These are phyloP conservation scores for Romanogobio albipinnatus DNA, from an alignment of 2,113 vertebrate species.

Conservation along the genomic window DNA sequence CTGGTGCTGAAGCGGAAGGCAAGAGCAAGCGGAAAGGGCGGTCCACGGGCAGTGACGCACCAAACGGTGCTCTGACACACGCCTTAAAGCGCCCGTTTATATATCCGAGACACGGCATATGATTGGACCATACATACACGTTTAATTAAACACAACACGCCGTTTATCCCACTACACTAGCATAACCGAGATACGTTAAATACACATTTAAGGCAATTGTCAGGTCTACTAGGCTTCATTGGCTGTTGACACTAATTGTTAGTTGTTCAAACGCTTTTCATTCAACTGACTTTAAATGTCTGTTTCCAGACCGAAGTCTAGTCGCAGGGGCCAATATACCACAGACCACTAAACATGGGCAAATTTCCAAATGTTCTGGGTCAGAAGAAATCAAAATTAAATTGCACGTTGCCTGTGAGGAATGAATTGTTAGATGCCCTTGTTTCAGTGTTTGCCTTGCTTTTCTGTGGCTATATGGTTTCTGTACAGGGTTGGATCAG, in stretches of 20 bases:
- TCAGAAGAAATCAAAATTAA: slow-evolving; percentile 40
- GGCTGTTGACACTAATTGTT: slow-evolving; percentile 16
- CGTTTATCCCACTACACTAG: no score
- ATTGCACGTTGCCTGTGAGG: slow-evolving; percentile 47
- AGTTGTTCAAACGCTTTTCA: not conserved
- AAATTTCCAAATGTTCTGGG: slow-evolving; percentile 45
- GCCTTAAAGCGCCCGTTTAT: no score
- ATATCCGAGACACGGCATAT: no score
- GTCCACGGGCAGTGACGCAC: no score
- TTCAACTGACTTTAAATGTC: slow-evolving; percentile 6
- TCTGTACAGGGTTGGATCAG: slow-evolving; percentile 44
- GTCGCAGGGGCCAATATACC: not conserved
- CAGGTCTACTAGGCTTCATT: not conserved
- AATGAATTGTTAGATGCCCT: slow-evolving; percentile 50
- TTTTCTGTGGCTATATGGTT: slow-evolving; percentile 47
- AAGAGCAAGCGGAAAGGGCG: no score
- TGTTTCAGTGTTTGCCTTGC: slow-evolving; percentile 20
- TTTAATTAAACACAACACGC: no score
- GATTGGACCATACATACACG: no score
- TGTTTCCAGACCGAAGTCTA: not conserved
- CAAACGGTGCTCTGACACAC: no score
- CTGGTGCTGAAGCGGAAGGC: no score
- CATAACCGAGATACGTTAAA: not conserved
- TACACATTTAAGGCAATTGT: slow-evolving; percentile 8
- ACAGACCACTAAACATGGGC: slow-evolving; percentile 13